A percentile compares a stretch with the other conserved stretches of the same genome.
phyloP scores from a whole-genome alignment of 2,888 invertebrate genomes.

The Habrosyne pyritoides region DNA sequence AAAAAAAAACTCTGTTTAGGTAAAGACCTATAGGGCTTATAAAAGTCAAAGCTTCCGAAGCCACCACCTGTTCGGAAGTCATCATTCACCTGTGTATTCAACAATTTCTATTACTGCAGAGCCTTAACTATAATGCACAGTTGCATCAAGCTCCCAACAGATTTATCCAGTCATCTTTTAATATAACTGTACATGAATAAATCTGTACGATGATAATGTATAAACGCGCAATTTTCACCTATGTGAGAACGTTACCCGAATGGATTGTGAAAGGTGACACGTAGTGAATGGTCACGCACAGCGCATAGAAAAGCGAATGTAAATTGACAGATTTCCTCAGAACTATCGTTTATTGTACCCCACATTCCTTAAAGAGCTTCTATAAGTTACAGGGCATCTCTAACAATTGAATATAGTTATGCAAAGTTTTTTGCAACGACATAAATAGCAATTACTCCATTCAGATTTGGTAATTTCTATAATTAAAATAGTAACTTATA shows the following conservation, averaged over 20 bases:
- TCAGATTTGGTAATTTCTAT: not conserved
- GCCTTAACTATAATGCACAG: not conserved
- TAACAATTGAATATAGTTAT: too few species aligned
- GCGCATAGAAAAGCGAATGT: conserved; percentile 38
- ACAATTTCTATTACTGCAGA: too few species aligned
- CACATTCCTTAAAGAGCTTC: not conserved
- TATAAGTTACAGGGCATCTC: not conserved
- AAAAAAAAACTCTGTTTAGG: too few species aligned
- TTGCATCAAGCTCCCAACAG: not conserved
- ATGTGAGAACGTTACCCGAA: conserved; percentile 10
- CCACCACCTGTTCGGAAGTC: too few species aligned
- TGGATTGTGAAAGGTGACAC: conserved; percentile 13
- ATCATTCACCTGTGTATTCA: too few species aligned
- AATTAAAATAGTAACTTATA: not conserved
- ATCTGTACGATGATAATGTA: not conserved
- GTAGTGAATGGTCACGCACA: conserved; percentile 14
- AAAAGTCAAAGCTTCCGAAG: too few species aligned
- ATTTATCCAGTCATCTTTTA: not conserved
- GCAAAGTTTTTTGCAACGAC: not conserved
- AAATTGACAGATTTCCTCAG: conserved; percentile 42
- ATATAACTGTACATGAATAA: not conserved
- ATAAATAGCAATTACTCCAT: not conserved
- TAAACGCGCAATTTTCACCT: conserved; percentile 23
- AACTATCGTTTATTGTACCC: conserved; percentile 23
- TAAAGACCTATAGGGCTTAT: too few species aligned